Conservation (phyloP, 1,140 invertebrate genomes). For the Calephelis virginiensis region DNA sequence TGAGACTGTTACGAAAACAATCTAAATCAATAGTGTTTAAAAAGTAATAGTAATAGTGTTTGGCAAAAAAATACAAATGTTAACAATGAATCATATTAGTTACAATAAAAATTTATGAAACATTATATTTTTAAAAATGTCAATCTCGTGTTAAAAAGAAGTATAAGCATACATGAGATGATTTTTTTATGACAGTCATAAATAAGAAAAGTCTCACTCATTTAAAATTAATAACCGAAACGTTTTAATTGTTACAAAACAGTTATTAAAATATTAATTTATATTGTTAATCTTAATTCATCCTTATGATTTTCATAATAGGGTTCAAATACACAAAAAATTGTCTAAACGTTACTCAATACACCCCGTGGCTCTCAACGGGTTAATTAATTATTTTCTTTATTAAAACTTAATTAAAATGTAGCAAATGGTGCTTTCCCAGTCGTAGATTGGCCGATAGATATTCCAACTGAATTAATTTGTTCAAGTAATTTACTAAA, state of each 20-base stretch:
- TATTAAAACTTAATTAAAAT: conserved; percentile 41
- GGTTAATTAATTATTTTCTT: conserved; percentile 45
- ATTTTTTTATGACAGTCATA: neutral
- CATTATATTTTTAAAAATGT: no score
- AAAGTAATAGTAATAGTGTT: no score
- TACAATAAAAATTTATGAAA: no score
- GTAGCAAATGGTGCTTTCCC: conserved; percentile 30
- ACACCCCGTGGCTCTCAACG: conserved; percentile 21
- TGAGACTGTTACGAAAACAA: no score
- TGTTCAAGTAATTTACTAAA: conserved; percentile 30
- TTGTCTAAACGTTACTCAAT: conserved; percentile 14
- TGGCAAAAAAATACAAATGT: no score
- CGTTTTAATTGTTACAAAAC: conserved; percentile 15
- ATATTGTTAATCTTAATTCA: neutral
- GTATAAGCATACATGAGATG: no score
- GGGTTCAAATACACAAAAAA: conserved; percentile 9
- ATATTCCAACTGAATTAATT: conserved; percentile 35
- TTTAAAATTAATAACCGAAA: conserved; percentile 15
- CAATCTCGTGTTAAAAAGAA: no score
- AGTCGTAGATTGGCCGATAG: conserved; percentile 34
- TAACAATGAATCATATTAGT: no score
- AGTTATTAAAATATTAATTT: conserved; percentile 8
- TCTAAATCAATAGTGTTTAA: no score
- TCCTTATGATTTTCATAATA: neutral
- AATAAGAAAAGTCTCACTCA: conserved; percentile 8